A percentile compares a stretch with the other conserved stretches of the same genome.
phyloP scores from a whole-genome alignment of 2,797 vertebrate species.

The Megaceryle alcyon region DNA sequence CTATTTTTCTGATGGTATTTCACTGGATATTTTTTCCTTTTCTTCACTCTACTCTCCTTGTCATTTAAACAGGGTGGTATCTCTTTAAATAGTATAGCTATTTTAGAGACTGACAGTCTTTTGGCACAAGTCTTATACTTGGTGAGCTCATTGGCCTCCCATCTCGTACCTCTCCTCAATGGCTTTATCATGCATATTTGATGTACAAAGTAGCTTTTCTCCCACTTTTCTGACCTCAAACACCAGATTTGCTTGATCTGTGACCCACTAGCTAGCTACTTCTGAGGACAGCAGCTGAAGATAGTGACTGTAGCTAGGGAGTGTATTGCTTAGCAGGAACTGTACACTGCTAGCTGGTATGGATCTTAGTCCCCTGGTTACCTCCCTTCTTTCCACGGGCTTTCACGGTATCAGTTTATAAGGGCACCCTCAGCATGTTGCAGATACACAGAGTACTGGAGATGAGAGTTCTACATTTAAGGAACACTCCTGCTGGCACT shows the following conservation, averaged over 20 bases:
- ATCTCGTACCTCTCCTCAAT: background rate
- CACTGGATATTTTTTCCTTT: background rate
- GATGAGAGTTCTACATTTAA: background rate
- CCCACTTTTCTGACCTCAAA: background rate
- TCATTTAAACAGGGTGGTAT: background rate
- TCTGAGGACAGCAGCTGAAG: background rate
- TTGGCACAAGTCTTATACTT: background rate
- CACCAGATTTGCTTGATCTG: background rate
- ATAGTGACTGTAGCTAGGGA: background rate
- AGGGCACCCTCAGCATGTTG: background rate
- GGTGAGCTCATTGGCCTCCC: background rate
- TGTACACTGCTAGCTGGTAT: background rate
- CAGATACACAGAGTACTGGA: background rate
- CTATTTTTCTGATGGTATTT: background rate
- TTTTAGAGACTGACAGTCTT: background rate
- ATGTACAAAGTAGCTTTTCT: background rate
- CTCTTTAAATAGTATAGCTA: background rate
- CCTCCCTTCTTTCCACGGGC: background rate
- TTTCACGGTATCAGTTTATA: background rate
- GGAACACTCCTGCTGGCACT: background rate
- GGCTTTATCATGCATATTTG: background rate
- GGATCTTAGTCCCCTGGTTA: background rate
- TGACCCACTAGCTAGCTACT: background rate
- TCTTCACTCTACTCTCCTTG: background rate
- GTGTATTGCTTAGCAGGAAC: background rate